These are phyloP conservation scores for Saccostrea glomerata DNA, from an alignment of 1,140 invertebrate species.

Conservation along the genomic window DNA sequence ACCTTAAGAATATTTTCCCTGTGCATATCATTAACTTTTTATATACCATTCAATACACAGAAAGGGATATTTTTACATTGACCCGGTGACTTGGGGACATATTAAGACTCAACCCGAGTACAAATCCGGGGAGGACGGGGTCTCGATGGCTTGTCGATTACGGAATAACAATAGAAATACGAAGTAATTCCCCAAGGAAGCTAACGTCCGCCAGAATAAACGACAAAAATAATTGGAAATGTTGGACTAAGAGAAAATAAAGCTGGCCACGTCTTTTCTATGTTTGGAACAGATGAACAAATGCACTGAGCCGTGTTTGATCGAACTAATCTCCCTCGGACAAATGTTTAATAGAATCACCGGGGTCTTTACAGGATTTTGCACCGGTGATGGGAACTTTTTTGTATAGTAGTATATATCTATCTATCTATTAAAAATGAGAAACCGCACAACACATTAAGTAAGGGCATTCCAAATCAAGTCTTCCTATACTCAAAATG, in stretches of 20 bases:
- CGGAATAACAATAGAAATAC: background rate
- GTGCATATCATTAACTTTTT: background rate
- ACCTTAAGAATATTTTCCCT: background rate
- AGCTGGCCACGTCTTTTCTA: conserved; percentile 26
- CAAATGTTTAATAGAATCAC: conserved; percentile 29
- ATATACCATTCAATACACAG: background rate
- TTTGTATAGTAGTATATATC: background rate
- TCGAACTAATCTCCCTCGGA: conserved; percentile 27
- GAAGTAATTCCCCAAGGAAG: conserved; percentile 5
- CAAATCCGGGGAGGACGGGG: background rate
- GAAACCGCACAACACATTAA: background rate
- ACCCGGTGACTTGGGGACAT: background rate
- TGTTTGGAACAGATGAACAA: conserved; percentile 38
- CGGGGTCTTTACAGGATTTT: background rate
- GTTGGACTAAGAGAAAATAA: conserved; percentile 13
- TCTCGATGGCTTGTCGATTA: background rate
- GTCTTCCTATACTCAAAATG: too few species aligned
- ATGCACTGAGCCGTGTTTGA: conserved; percentile 26
- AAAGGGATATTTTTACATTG: conserved; percentile 8
- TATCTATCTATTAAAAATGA: background rate
- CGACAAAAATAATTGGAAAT: conserved; percentile 29
- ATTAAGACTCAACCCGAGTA: background rate
- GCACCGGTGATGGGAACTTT: background rate
- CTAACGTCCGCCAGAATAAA: background rate
- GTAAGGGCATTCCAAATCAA: too few species aligned